Base-by-base conservation (phyloP, 2,888 invertebrate species). In the Melieria picta region DNA sequence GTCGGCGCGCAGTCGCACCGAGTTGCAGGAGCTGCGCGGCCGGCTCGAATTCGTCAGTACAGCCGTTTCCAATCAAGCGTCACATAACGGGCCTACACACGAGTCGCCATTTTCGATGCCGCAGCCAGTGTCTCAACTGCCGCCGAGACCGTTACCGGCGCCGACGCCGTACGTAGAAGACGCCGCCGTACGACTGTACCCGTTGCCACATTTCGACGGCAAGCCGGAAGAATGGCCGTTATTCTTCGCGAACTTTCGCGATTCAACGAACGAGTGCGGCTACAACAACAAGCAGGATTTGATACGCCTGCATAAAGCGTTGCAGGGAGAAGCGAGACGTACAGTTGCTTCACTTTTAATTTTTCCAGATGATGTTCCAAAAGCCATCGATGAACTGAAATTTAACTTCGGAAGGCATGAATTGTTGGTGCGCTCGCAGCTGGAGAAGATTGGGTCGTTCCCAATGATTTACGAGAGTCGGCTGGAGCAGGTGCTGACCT, bases 371-470 rank as follows among this genome's bases (percentile, higher is more conserved):
- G 30, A 70, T 42, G 65, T 70, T 4, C 60, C 58, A 1, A 64
- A 56, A 10, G 63, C 65, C 3, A 61, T 72, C 7, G 43, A 56
- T 11, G 72, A 72, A 50, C 58, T 74, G 7, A 48, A 70, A 55
- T 74, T 74, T 16, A 71, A 72, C 48, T 72, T 72, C 60, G 72
- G 71, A 4, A 60, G 74, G 5, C 55, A 67, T 10, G 70, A 74
- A 9, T 7, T 72, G 16, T 58, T 74, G 4, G 65, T 74, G 7
- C 48, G 62, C 4, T 60, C 68, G 3, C 74, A 74, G 60, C 10
- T 72, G 9, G 50, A 69, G n/a, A 71, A 70, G 43, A 61, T 72
- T 7, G 66, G 62, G 48, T 16, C 63, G 10, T 58, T 74, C 50
- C 10, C 69, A 46, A 5, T n/a, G 7, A 72, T 74, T 7, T 58